Evolutionary conservation across 2,797 vertebrate species (phyloP), one percentile per base, ranked within the genome.

Genomic region (Thunnus albacares): DNA sequence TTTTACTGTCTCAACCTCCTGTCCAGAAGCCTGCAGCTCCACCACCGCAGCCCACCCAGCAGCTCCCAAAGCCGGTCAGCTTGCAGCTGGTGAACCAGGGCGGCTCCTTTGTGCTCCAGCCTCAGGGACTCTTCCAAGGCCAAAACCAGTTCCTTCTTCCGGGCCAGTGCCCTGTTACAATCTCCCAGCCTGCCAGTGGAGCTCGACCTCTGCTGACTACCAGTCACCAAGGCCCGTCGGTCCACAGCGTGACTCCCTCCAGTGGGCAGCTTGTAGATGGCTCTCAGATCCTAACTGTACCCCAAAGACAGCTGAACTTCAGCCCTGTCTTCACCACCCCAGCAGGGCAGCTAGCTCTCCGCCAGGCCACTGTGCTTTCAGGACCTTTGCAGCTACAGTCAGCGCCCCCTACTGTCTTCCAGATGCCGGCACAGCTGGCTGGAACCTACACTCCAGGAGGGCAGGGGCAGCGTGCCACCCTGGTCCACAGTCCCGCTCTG

Each of bases 111-210:
- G 92, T 96, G 85, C 93, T 96, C 30, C 96, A 96, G 89, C 95
- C 94, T 87, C 96, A 95, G 82, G 94, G 95, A 90, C 92, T 96
- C 80, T 95, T 96, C 88, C 95, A 94, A 78, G 93, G 95, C 53
- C 95, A 95, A 59, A 95, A 94, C 87, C 96, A 96, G 86, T 95
- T 96, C 79, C 93, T 96, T 58, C 91, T 96, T 77, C 95, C 96
- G 11, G 93, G 94, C 77, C 96, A 96, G 87, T 90, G 64, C 60
- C 93, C 94, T 13, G 92, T 95, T 14, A 92, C 93, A 0, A 86
- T 95, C 57, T 87, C 95, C 79, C 95, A 95, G 84, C 77, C 93
- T 5, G 70, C 69, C 75, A 65, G 86, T 20, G 79, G 84, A 15
- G 85, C 92, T 38, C 90, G 91, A 28, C 85, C 94, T 1, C 85